phyloP scores from a whole-genome alignment of 2,888 invertebrate species.

The Fragum sueziense region DNA sequence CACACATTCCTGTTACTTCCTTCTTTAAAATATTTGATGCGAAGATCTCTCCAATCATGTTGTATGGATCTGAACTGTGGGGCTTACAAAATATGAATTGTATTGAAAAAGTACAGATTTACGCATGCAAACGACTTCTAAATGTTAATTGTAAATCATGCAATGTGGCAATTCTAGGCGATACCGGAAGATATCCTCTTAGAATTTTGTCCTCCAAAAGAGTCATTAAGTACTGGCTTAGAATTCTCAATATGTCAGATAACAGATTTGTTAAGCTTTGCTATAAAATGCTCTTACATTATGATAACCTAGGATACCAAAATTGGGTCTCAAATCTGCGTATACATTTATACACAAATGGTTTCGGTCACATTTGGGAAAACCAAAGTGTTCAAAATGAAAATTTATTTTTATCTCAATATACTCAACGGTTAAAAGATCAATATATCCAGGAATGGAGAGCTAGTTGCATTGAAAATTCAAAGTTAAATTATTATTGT shows the following conservation, averaged over 20 bases:
- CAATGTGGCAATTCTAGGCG: constrained; percentile 24
- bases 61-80: constrained; percentile 49
- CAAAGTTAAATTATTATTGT: background rate
- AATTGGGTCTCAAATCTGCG: constrained; percentile 21
- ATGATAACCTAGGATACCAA: too few species aligned
- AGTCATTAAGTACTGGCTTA: constrained; percentile 28
- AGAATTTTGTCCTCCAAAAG: constrained; percentile 11
- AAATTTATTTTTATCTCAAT: constrained; percentile 9
- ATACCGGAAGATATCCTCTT: constrained; percentile 27
- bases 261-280: constrained; percentile 15
- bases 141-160: constrained; percentile 16
- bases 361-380: constrained; percentile 24
- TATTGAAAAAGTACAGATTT: constrained; percentile 35
- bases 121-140: constrained; percentile 29
- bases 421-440: constrained; percentile 5
- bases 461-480: background rate
- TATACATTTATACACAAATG: constrained; percentile 19
- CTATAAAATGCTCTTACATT: constrained; percentile 22
- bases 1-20: background rate
- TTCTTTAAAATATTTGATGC: constrained; percentile 39
- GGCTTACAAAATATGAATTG: constrained; percentile 15
- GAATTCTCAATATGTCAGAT: constrained; percentile 10
- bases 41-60: constrained; percentile 29
- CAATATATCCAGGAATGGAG: constrained; percentile 21
- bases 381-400: background rate